Percentiles rank a stretch among this genome's conserved stretches.
Conservation (phyloP, 2,113 vertebrate genomes). For the Dascyllus trimaculatus region DNA sequence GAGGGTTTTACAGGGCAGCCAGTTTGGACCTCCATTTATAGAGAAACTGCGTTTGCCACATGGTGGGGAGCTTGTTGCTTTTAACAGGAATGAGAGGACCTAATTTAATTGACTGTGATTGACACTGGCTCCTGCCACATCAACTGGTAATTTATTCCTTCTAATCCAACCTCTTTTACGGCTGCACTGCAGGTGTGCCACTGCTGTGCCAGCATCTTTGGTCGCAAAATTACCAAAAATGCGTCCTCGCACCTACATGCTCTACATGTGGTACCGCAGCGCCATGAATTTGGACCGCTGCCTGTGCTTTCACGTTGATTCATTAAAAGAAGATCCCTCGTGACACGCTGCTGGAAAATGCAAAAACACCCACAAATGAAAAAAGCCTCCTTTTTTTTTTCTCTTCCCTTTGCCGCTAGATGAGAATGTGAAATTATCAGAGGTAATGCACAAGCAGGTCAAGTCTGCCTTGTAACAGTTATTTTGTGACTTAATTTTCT, state of each 20-base stretch:
- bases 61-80: slow-evolving; percentile 49
- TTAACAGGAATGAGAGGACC: slow-evolving; percentile 61
- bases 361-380: slow-evolving; percentile 26
- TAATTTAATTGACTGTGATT: slow-evolving; percentile 76
- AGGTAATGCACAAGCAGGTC: slow-evolving; percentile 63
- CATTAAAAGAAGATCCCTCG: slow-evolving; percentile 62
- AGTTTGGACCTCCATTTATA: slow-evolving; percentile 53
- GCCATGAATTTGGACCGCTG: slow-evolving; percentile 54
- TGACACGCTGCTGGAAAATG: slow-evolving; percentile 54
- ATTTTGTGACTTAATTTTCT: slow-evolving; percentile 74
- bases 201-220: slow-evolving; percentile 48
- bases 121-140: slow-evolving; percentile 58
- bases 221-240: slow-evolving; percentile 57
- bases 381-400: not conserved
- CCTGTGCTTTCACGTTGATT: slow-evolving; percentile 62
- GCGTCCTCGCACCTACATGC: slow-evolving; percentile 35
- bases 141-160: slow-evolving; percentile 70
- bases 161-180: slow-evolving; percentile 49
- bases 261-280: slow-evolving; percentile 44
- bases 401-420: not conserved
- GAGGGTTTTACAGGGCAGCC: slow-evolving; percentile 26
- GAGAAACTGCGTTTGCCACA: slow-evolving; percentile 57
- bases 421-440: slow-evolving; percentile 59
- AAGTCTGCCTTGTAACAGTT: slow-evolving; percentile 68
- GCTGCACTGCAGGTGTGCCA: slow-evolving; percentile 62